phyloP scores from a whole-genome alignment of 2,113 vertebrate genomes.

The Morone chrysops region DNA sequence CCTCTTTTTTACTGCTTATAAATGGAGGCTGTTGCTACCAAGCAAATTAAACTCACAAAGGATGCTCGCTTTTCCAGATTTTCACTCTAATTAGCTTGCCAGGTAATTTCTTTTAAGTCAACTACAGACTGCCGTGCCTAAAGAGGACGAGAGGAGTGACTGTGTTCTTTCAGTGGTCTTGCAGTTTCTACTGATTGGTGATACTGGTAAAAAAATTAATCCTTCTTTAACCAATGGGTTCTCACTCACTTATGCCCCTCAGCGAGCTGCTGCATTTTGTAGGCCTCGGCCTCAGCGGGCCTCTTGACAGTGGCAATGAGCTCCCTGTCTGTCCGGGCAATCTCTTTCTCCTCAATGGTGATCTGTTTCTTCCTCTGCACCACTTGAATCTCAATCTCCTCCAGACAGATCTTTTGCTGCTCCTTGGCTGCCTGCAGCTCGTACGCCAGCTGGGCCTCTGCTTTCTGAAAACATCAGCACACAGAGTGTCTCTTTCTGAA shows the following conservation, averaged over 20 bases:
- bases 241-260: constrained; percentile 92
- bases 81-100: too few relatives aligned
- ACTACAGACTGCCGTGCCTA: too few relatives aligned
- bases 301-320: constrained; percentile 89
- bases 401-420: constrained; percentile 96
- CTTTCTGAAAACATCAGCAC: constrained; percentile 84
- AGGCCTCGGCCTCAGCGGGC: constrained; percentile 94
- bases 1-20: background rate
- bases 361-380: constrained; percentile 96
- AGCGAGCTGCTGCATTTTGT: constrained; percentile 92
- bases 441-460: constrained; percentile 93
- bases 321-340: constrained; percentile 91
- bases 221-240: too few relatives aligned
- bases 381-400: constrained; percentile 94
- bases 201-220: background rate
- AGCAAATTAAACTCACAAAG: too few relatives aligned
- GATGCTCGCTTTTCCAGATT: too few relatives aligned
- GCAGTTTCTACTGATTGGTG: background rate
- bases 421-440: constrained; percentile 95
- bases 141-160: too few relatives aligned
- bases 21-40: background rate
- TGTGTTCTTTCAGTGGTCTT: background rate
- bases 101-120: too few relatives aligned
- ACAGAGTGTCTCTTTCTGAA: background rate
- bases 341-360: constrained; percentile 91